Evolutionary conservation across 2,113 vertebrate species (phyloP).

Genomic region (Nymphicus hollandicus): DNA sequence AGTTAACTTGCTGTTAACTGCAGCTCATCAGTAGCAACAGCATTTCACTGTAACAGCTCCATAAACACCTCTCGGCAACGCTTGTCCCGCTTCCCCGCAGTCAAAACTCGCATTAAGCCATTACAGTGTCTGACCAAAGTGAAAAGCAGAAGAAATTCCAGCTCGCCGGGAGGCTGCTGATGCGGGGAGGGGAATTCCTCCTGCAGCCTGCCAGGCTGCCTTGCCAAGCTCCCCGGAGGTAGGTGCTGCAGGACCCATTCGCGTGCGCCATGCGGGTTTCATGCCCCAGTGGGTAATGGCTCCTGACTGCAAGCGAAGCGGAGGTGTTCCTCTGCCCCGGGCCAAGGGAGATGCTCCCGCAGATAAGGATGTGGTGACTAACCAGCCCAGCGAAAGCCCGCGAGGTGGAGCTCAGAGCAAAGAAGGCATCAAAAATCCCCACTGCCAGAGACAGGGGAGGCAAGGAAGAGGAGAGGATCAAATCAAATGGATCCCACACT

Average conservation of each 20-base stretch:
- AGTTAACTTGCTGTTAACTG: not conserved
- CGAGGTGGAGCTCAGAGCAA: constrained; percentile 32
- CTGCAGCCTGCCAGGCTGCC: not conserved
- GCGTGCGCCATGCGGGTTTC: not conserved
- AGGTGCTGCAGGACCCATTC: not conserved
- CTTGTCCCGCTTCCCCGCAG: not conserved
- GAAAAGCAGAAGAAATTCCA: not conserved
- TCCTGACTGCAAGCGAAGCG: not conserved
- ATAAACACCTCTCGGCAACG: not conserved
- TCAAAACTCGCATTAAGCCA: not conserved
- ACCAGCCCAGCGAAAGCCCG: not conserved
- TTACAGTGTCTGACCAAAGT: not conserved
- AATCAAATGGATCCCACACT: not conserved
- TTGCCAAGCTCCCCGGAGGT: not conserved
- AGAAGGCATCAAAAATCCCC: not conserved
- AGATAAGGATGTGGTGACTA: not conserved
- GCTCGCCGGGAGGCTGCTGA: not conserved
- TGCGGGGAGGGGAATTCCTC: not conserved
- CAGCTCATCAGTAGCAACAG: not conserved
- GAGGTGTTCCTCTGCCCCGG: fast-evolving
- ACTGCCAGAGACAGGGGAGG: not conserved
- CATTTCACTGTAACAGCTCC: not conserved
- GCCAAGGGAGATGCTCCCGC: not conserved
- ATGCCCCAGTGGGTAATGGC: too few relatives aligned
- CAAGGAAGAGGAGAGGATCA: not conserved